These are phyloP conservation scores for Clepsis dumicolana DNA, from an alignment of 2,888 invertebrate species.

Conservation along the genomic window DNA sequence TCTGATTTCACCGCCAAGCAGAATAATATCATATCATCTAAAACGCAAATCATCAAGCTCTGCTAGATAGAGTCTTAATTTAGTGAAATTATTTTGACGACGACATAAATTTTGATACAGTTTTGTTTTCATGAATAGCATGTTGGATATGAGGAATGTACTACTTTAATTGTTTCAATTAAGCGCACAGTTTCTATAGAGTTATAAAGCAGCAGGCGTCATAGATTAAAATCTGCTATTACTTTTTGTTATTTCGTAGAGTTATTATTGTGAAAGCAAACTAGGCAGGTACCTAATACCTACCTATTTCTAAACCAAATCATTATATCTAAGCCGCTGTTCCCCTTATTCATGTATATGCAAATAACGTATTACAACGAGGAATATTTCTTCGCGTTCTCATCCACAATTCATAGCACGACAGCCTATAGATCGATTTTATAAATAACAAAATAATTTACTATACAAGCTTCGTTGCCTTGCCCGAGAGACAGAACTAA, in stretches of 20 bases:
- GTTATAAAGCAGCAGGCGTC: conserved; percentile 11
- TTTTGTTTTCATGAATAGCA: not conserved
- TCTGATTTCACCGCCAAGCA: too few relatives aligned
- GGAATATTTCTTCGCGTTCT: conserved; percentile 27
- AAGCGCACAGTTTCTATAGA: not conserved
- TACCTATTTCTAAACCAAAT: conserved; percentile 3
- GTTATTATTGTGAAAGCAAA: not conserved
- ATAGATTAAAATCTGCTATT: not conserved
- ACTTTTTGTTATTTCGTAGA: not conserved
- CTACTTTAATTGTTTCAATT: conserved; percentile 16
- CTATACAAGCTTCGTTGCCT: not conserved
- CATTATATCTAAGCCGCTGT: conserved; percentile 6
- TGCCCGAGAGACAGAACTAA: not conserved
- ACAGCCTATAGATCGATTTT: conserved; percentile 18
- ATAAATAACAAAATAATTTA: conserved; percentile 18
- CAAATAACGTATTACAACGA: conserved; percentile 27
- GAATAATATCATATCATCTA: too few relatives aligned
- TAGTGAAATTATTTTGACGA: not conserved
- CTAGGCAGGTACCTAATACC: too few relatives aligned
- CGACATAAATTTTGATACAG: not conserved
- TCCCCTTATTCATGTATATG: conserved; percentile 35
- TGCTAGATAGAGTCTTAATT: not conserved
- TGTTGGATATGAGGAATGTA: not conserved
- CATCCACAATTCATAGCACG: conserved; percentile 28
- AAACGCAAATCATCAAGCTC: not conserved